A percentile compares a stretch with the other conserved stretches of the same genome.
Conservation (phyloP, 2,113 vertebrate species). For the Ranitomeya imitator region DNA sequence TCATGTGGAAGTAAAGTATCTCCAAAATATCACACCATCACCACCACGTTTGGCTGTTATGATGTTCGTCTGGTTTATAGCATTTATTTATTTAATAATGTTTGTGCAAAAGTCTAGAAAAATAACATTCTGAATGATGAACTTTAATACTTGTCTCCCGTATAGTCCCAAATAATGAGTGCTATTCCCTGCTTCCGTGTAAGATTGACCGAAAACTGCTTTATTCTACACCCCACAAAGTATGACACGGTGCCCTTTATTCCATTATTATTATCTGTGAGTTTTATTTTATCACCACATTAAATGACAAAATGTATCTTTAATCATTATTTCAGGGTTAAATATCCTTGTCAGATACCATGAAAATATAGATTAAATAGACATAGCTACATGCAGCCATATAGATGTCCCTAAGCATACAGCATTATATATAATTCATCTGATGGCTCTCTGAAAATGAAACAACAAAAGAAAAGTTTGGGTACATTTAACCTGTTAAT, state of each 20-base stretch:
- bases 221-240: slow-evolving; percentile 6
- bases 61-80: too few species aligned
- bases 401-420: too few species aligned
- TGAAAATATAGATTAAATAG: neutral
- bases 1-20: too few species aligned
- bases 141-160: neutral
- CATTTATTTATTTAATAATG: too few species aligned
- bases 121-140: too few species aligned
- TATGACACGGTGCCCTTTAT: slow-evolving; percentile 7
- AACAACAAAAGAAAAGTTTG: neutral
- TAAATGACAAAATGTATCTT: neutral
- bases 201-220: neutral
- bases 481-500: neutral
- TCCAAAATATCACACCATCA: too few species aligned
- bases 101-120: too few species aligned
- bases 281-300: slow-evolving; percentile 10
- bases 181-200: neutral
- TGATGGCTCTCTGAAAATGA: neutral
- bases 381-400: neutral
- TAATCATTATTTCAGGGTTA: slow-evolving; percentile 9
- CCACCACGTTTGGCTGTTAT: too few species aligned
- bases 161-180: neutral
- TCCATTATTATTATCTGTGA: neutral
- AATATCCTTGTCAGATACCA: neutral
- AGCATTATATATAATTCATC: neutral